phyloP scores from a whole-genome alignment of 2,797 vertebrate species.

The Pygocentrus nattereri region DNA sequence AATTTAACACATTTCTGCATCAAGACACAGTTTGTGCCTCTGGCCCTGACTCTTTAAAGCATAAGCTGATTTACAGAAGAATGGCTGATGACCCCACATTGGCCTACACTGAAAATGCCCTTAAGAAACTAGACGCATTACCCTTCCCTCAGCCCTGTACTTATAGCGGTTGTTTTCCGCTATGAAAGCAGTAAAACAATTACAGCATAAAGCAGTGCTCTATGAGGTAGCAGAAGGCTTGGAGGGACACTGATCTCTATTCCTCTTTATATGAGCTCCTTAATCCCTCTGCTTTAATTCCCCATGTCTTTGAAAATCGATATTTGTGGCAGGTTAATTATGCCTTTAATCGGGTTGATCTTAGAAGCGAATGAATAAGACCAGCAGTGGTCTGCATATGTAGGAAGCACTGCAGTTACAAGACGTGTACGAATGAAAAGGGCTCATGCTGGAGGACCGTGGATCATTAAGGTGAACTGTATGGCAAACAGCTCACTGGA shows the following conservation, averaged over 20 bases:
- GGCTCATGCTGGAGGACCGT: neutral
- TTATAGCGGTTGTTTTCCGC: neutral
- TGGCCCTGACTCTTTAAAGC: neutral
- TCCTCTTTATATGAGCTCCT: conserved; percentile 1
- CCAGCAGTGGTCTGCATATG: neutral
- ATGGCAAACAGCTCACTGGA: neutral
- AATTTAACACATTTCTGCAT: too few relatives aligned
- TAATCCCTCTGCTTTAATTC: conserved; percentile 11
- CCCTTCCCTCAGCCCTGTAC: neutral
- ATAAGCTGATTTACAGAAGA: neutral
- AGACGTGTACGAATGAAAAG: neutral
- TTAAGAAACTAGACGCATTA: neutral
- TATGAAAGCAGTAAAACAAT: neutral
- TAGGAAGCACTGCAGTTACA: neutral
- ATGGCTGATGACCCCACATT: neutral
- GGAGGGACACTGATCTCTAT: neutral
- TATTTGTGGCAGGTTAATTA: conserved; percentile 30
- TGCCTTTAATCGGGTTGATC: conserved; percentile 29
- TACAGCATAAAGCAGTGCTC: neutral
- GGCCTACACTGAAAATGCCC: neutral
- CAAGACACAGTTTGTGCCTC: neutral
- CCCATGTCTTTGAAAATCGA: conserved; percentile 28
- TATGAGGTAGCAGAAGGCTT: neutral
- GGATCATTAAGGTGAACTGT: neutral
- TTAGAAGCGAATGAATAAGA: conserved; percentile 2